Conservation (phyloP, 1,140 invertebrate genomes). For the Leptinotarsa lineolata region DNA sequence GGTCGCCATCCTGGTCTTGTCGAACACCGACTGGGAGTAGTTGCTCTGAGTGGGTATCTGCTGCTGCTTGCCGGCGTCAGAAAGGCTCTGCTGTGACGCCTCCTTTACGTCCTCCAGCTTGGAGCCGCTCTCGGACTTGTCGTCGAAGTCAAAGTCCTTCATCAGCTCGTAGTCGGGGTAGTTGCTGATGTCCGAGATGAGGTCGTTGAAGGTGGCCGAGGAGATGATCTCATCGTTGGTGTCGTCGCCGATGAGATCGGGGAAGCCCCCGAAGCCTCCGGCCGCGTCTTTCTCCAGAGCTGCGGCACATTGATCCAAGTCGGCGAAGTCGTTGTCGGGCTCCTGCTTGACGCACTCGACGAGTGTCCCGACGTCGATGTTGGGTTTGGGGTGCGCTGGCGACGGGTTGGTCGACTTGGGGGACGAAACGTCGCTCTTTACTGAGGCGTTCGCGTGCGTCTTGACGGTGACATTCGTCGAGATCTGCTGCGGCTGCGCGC, state of each 20-base stretch:
- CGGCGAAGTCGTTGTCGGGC: constrained; percentile 80
- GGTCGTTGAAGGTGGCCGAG: constrained; percentile 83
- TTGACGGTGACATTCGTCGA: constrained; percentile 93
- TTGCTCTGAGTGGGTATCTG: constrained; percentile 53
- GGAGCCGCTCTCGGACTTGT: constrained; percentile 33
- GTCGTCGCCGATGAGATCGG: constrained; percentile 81
- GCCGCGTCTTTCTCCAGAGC: constrained; percentile 79
- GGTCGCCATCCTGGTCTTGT: constrained; percentile 44
- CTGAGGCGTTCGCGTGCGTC: constrained; percentile 79
- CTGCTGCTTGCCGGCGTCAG: constrained; percentile 40
- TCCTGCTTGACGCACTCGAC: constrained; percentile 85
- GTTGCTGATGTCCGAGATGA: constrained; percentile 85
- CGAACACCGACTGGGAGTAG: constrained; percentile 59
- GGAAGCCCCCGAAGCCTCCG: constrained; percentile 74
- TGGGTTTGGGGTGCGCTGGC: constrained; percentile 48
- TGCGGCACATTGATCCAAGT: constrained; percentile 77
- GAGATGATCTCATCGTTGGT: constrained; percentile 78
- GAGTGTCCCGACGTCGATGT: constrained; percentile 62
- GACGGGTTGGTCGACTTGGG: constrained; percentile 55
- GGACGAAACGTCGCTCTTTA: constrained; percentile 73
- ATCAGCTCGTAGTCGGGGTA: constrained; percentile 83
- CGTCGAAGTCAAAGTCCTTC: constrained; percentile 80
- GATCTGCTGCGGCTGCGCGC: constrained; percentile 85
- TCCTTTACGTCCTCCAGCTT: constrained; percentile 60
- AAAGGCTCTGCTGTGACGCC: constrained; percentile 33